Base-by-base conservation (phyloP, 2,888 invertebrate genomes). In the Drosophila melanosoma region DNA sequence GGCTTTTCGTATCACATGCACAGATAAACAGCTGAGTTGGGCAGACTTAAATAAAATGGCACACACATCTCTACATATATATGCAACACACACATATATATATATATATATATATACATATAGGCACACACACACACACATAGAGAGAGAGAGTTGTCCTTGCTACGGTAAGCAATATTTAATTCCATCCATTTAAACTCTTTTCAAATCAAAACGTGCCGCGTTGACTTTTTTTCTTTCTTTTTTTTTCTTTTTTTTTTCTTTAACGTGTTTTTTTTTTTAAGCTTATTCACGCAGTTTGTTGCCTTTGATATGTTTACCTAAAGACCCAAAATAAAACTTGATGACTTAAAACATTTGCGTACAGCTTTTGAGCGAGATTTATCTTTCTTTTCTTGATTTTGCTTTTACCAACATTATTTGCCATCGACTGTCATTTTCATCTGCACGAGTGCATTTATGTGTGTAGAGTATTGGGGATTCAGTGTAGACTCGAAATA, bases 141-240 rank as follows among this genome's bases (percentile, higher is more conserved):
- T 4, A 26, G 0, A 26, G 3, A 26, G 4, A 29, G n/a, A 17
- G 17, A 32, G 20, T 23, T 23, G 38, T 32, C 49, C 48, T 54
- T n/a, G 42, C 51, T 36, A 64, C 40, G 42, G 42, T 63, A 66
- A 64, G 53, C 67, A 45, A 67, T 64, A 67, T 64, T 67, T 64
- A 67, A 64, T 67, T 49, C 45, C 53, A 52, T 45, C 26, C 67
- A 38, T 56, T 67, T 35, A 23, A 69, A 52, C 68, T 58, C 57
- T 58, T 79, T 81, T 45, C 32, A 82, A 79, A 67, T 69, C 74
- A 58, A 66, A 66, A 79, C 79, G 82, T 82, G 82, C 60, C 65
- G 17, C 58, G 60, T 36, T 66, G 66, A 66, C 62, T 81, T 42
- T 61, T 65, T 45, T 26, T 33, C 38, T 32, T 81, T 42, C 58